Percentiles rank a stretch among this genome's conserved stretches.
phyloP scores from a whole-genome alignment of 2,797 vertebrate species.

The Xiphorhynchus erythropygius region DNA sequence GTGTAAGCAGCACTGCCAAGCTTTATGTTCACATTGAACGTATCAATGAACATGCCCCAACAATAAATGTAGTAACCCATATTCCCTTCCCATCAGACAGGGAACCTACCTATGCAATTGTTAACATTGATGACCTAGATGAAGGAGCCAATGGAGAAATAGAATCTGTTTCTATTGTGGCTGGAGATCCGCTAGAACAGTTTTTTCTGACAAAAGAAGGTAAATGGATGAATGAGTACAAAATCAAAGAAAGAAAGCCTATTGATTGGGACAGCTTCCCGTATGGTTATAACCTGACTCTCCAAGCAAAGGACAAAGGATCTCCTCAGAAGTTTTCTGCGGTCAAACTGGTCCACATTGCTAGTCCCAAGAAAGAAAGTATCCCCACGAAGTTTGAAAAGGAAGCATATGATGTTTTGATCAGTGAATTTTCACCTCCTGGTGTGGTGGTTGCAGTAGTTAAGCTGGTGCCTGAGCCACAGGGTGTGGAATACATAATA shows the following conservation, averaged over 20 bases:
- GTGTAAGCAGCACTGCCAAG: constrained; percentile 96
- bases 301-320: constrained; percentile 93
- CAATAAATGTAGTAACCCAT: constrained; percentile 83
- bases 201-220: constrained; percentile 85
- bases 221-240: constrained; percentile 84
- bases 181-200: constrained; percentile 85
- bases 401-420: constrained; percentile 83
- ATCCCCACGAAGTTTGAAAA: constrained; percentile 84
- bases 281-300: constrained; percentile 88
- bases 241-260: constrained; percentile 83
- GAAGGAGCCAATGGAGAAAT: constrained; percentile 93
- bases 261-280: constrained; percentile 86
- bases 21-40: constrained; percentile 95
- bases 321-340: constrained; percentile 89
- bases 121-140: constrained; percentile 88
- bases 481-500: constrained; percentile 87
- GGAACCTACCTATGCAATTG: constrained; percentile 85
- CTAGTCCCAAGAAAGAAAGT: constrained; percentile 75
- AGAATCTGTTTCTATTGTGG: constrained; percentile 88
- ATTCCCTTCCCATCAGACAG: constrained; percentile 81
- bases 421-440: constrained; percentile 94
- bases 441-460: constrained; percentile 85
- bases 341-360: constrained; percentile 81
- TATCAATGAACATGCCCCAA: constrained; percentile 89
- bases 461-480: constrained; percentile 84